Conservation (phyloP, 2,113 vertebrate species). For the Cyanoramphus novaezelandiae region DNA sequence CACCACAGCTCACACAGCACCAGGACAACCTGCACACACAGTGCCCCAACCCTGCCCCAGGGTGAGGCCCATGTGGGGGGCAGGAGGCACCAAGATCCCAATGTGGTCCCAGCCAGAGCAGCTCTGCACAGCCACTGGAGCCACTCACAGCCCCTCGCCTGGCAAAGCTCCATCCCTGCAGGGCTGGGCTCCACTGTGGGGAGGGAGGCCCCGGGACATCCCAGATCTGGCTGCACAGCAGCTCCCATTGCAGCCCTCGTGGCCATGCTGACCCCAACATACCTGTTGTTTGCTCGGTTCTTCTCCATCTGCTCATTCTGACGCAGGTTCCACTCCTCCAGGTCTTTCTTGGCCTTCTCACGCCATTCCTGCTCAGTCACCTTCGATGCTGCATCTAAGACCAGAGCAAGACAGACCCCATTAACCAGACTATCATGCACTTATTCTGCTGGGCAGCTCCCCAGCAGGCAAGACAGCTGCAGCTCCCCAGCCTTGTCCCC, state of each 20-base stretch:
- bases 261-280: neutral
- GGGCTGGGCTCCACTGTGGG: neutral
- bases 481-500: neutral
- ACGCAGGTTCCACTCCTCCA: constrained; percentile 96
- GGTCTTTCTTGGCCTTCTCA: constrained; percentile 94
- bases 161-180: neutral
- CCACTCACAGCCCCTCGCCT: neutral
- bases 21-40: neutral
- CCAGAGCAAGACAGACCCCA: neutral
- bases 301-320: constrained; percentile 97
- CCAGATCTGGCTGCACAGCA: neutral
- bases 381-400: constrained; percentile 88
- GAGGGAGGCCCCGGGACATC: neutral
- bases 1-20: neutral
- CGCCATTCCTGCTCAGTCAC: constrained; percentile 91
- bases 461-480: neutral
- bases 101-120: neutral
- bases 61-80: fast-evolving
- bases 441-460: neutral
- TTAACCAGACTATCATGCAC: neutral
- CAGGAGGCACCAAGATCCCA: neutral
- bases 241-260: fast-evolving
- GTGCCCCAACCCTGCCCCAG: neutral
- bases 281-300: constrained; percentile 97
- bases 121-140: neutral